Evolutionary conservation across 2,888 invertebrate species (phyloP).

Genomic region (Steromphala cineraria): DNA sequence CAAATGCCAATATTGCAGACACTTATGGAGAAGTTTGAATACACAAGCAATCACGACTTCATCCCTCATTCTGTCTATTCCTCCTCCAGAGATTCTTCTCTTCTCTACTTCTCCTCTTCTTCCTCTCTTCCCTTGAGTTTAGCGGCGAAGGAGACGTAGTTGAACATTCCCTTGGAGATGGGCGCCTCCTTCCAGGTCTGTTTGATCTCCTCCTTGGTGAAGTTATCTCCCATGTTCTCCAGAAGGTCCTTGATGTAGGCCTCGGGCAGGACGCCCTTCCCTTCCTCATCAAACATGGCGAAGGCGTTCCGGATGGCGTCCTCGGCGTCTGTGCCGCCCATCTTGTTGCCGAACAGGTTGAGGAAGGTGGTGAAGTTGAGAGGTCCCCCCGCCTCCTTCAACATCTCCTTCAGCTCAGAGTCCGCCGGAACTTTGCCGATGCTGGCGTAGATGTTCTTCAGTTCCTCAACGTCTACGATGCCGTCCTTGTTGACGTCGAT

Average conservation of each 20-base stretch:
- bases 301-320: slow-evolving; percentile 76
- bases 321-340: slow-evolving; percentile 77
- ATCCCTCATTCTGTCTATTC: too few species aligned
- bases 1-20: too few species aligned
- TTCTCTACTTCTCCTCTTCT: slow-evolving; percentile 57
- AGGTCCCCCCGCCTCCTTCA: slow-evolving; percentile 71
- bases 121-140: slow-evolving; percentile 78
- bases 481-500: slow-evolving; percentile 78
- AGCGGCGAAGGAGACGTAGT: slow-evolving; percentile 77
- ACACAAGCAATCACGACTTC: too few species aligned
- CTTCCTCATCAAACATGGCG: slow-evolving; percentile 77
- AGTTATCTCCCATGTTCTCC: slow-evolving; percentile 74
- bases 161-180: slow-evolving; percentile 76
- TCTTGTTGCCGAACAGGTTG: slow-evolving; percentile 74
- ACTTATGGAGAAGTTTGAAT: too few species aligned
- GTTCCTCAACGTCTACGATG: slow-evolving; percentile 76
- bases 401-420: slow-evolving; percentile 68
- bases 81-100: too few species aligned
- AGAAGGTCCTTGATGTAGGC: slow-evolving; percentile 75
- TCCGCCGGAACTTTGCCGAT: slow-evolving; percentile 74
- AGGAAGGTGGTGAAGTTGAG: slow-evolving; percentile 75
- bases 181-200: slow-evolving; percentile 76
- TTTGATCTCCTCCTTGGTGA: slow-evolving; percentile 73
- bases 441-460: slow-evolving; percentile 77
- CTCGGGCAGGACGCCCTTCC: slow-evolving; percentile 74